Base-by-base conservation (phyloP, 2,797 vertebrate genomes). In the Pitangus sulphuratus region DNA sequence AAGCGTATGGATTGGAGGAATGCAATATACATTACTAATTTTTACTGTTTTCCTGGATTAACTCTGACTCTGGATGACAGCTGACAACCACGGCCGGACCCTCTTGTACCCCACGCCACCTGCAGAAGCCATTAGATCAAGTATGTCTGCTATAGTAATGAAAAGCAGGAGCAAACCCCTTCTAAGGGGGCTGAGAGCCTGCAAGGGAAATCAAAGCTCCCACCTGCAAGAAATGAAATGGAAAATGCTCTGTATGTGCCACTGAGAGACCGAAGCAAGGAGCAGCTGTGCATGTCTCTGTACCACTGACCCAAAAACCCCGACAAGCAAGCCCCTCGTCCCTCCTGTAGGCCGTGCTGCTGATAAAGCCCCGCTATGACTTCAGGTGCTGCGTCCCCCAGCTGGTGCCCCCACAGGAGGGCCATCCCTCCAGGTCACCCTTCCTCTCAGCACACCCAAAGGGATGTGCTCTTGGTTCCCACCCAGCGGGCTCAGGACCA, bases 21-120 rank as follows among this genome's bases (percentile, higher is more conserved):
- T 95, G 94, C 82, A 93, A 96, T 96, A 96, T 83, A 97, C 94
- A 96, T 97, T 91, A 92, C 79, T 92, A 66, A 94, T 93, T 98
- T 96, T 98, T 90, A 98, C 94, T 97, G 94, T 81, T 87, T 95
- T 97, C 84, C 87, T 96, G 95, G 94, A 97, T 96, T 97, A 98
- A 97, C 93, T 96, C 93, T 92, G 97, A 97, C 95, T 97, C 95
- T 96, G 95, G 95, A 97, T 97, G 91, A 95, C 98, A 97, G 97
- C 87, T 90, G 96, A 93, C 89, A 92, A 97, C 91, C 2, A 3
- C 8, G 48, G 91, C 77, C 0, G 25, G 69, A 68, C 87, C 80
- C 87, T 93, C 79, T 66, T 57, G 82, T 28, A 75, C 82, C 68
- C 74, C 60, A 64, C 39, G 1, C 45, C 94, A 97, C 95, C 97